Evolutionary conservation across 53 echinoderm and acorn worm genomes (phyloP), one percentile per base, ranked within the genome.

Genomic region (Temnopleurus reevesii): DNA sequence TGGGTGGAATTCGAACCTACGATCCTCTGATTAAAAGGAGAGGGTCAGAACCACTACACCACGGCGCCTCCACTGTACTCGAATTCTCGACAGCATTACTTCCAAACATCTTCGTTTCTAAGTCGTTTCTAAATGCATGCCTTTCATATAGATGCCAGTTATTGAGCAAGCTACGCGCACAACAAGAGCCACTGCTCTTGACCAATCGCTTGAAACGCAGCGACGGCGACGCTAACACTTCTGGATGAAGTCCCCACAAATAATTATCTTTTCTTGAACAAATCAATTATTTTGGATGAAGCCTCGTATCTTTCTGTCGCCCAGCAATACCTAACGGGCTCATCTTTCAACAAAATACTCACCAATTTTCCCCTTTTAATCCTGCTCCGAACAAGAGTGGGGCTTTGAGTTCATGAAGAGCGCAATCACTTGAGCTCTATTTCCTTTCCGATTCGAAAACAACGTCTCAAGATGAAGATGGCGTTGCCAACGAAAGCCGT

Each of bases 281-380:
- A 71, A 71, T 71, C 71, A 71, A 71, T 71, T 71, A 63, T 71
- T 71, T 36, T 18, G 38, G n/a, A 71, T 41, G 71, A 71, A 71
- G 71, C 21, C 21, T 71, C 41, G n/a, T 71, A 71, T 43, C n/a
- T 71, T 41, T 43, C 43, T 71, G 71, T 43, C 71, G 71, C 71
- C 71, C 9, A 38, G 41, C 36, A 71, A 41, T 71, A 41, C 71
- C 38, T 38, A 36, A 21, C 23, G 23, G 71, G n/a, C n/a, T n/a
- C n/a, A n/a, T n/a, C n/a, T n/a, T n/a, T n/a, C n/a, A n/a, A n/a
- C n/a, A n/a, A n/a, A n/a, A n/a, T n/a, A n/a, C n/a, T n/a, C n/a
- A n/a, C n/a, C n/a, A n/a, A n/a, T n/a, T n/a, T n/a, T n/a, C n/a
- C n/a, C n/a, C n/a, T n/a, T n/a, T n/a, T n/a, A 2, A 21, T 71